Evolutionary conservation across 35 echinoderm and acorn worm species (phyloP), one percentile per base, ranked within the genome.

Genomic region (Eucidaris tribuloides): DNA sequence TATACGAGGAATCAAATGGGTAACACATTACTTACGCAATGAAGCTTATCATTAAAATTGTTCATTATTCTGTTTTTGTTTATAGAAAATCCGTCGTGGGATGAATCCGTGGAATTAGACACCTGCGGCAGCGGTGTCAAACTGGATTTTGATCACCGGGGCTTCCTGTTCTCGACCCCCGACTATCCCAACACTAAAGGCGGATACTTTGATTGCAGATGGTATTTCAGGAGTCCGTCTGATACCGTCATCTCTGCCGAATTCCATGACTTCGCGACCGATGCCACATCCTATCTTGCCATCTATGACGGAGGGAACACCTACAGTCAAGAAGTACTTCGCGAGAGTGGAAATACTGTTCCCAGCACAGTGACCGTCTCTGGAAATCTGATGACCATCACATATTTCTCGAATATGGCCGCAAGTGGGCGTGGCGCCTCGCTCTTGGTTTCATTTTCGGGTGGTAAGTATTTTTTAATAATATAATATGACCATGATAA

Each of bases 181-280:
- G 37, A 74, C 68, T 74, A 74, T 40, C 68, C 68, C 1, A 22
- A 38, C 68, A 74, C 68, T 2, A 20, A 41, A n/a, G 68, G 68
- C 3, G 41, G 44, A 14, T 40, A 74, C 36, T 74, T 41, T 24
- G 68, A 74, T 22, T 74, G 68, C 68, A 33, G 68, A 14, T 74
- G 68, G 68, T 74, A 41, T 20, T 14, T 74, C 37, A 74, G 7
- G 35, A 42, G 68, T 42, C 68, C 68, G 38, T 74, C 68, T 2
- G 68, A 74, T n/a, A 74, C 68, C 0, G 1, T 23, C 34, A 18
- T 74, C 68, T 74, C 68, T 6, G 68, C 44, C 68, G 28, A 74
- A 40, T 42, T 74, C 37, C 22, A 42, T 74, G 68, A 74, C 40
- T 74, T 74, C 68, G 28, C 38, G 44, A 74, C 68, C 2, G 68